A percentile compares a stretch with the other conserved stretches of the same genome.
Evolutionary conservation across 2,113 vertebrate genomes (phyloP).

Genomic region (Gnathonemus echidnorhynchus): DNA sequence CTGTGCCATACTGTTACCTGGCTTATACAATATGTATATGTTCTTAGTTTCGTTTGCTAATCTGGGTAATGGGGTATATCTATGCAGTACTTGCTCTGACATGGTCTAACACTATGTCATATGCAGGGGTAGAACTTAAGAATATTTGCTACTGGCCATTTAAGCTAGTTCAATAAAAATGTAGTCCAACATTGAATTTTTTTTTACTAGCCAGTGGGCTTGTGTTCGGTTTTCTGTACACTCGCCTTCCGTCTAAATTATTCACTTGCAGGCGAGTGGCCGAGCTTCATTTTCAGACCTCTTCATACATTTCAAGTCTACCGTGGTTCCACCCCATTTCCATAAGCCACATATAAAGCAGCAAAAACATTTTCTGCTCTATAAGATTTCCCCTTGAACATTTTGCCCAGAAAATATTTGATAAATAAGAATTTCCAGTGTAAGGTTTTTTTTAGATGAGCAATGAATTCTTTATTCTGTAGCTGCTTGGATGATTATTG

Average conservation of each 20-base stretch:
- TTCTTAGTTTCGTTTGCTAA: not conserved
- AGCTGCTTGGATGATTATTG: not conserved
- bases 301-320: not conserved
- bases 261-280: not conserved
- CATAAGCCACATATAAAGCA: not conserved
- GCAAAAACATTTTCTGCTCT: not conserved
- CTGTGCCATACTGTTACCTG: not conserved
- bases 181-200: not conserved
- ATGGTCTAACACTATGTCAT: not conserved
- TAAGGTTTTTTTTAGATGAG: not conserved
- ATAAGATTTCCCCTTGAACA: not conserved
- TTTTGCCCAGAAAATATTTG: not conserved
- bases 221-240: not conserved
- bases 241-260: not conserved
- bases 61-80: not conserved
- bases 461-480: not conserved
- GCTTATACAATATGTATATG: not conserved
- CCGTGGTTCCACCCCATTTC: not conserved
- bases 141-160: not conserved
- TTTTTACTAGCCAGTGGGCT: not conserved
- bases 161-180: not conserved
- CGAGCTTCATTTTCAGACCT: not conserved
- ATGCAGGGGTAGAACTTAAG: not conserved
- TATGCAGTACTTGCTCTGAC: not conserved
- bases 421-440: not conserved